These are phyloP conservation scores for Ecdyonurus torrentis DNA, from an alignment of 2,888 invertebrate species.

Conservation along the genomic window DNA sequence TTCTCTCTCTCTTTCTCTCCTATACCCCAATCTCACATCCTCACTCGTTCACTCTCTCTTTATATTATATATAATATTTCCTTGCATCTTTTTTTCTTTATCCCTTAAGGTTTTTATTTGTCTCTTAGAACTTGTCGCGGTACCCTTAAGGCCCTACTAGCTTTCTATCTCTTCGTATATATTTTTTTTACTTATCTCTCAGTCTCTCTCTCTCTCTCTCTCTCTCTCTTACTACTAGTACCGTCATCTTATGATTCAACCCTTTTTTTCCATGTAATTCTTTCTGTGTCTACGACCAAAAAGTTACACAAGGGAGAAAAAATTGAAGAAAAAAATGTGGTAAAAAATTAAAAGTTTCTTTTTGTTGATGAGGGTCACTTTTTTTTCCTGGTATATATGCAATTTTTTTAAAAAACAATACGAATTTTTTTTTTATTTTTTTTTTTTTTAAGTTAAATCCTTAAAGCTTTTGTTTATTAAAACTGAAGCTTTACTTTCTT, in stretches of 20 bases:
- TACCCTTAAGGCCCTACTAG: neutral
- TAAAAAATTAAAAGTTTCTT: neutral
- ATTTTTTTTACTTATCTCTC: too few species aligned
- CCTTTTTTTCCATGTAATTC: neutral
- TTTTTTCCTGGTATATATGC: too few species aligned
- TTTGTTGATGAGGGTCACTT: neutral
- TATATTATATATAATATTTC: neutral
- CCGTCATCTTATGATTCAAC: neutral
- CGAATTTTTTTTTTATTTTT: too few species aligned
- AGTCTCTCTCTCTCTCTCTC: neutral
- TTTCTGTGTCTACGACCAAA: too few species aligned
- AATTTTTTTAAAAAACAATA: too few species aligned
- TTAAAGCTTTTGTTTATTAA: too few species aligned
- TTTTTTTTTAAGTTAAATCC: too few species aligned
- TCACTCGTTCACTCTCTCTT: too few species aligned
- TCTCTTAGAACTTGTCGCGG: neutral
- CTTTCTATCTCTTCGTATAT: too few species aligned
- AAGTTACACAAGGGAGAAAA: neutral
- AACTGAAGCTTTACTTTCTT: too few species aligned
- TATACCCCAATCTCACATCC: neutral
- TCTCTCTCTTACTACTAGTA: neutral
- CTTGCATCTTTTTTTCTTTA: neutral
- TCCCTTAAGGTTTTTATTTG: neutral
- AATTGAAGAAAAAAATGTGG: neutral
- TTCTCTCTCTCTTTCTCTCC: neutral